phyloP scores from a whole-genome alignment of 2,888 invertebrate species.

The Dryococelus australis region DNA sequence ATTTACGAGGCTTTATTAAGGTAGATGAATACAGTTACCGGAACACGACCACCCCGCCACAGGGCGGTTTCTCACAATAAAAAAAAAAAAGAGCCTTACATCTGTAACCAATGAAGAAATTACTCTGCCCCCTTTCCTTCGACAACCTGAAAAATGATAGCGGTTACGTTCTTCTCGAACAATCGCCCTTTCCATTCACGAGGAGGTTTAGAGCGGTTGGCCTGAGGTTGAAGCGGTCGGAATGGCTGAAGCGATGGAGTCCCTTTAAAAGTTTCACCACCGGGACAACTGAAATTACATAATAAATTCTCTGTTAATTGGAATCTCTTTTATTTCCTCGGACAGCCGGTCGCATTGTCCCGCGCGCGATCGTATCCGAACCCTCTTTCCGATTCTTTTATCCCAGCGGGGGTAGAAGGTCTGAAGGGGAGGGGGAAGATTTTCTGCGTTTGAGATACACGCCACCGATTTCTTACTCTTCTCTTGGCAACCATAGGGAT shows the following conservation, averaged over 20 bases:
- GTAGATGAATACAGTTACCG: too few relatives aligned
- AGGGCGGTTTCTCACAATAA: background rate
- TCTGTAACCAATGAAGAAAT: background rate
- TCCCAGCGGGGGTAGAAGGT: background rate
- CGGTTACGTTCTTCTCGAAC: background rate
- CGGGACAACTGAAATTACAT: background rate
- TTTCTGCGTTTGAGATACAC: background rate
- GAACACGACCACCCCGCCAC: too few relatives aligned
- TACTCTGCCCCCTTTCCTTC: background rate
- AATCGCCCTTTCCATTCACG: background rate
- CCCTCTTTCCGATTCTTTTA: conserved; percentile 2
- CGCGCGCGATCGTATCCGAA: background rate
- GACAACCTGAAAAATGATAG: background rate
- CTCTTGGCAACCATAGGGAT: background rate
- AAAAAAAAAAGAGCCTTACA: background rate
- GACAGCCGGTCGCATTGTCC: background rate
- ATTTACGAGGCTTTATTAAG: too few relatives aligned
- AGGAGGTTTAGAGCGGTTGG: background rate
- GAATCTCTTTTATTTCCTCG: background rate
- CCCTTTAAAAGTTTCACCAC: background rate
- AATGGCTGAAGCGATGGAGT: background rate
- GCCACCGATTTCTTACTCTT: background rate
- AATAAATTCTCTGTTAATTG: conserved; percentile 16
- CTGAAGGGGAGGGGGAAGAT: background rate
- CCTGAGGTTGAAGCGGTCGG: background rate